Percentiles rank a stretch among this genome's conserved stretches.
Evolutionary conservation across 2,888 invertebrate genomes (phyloP).

Genomic region (Conomelus anceps): DNA sequence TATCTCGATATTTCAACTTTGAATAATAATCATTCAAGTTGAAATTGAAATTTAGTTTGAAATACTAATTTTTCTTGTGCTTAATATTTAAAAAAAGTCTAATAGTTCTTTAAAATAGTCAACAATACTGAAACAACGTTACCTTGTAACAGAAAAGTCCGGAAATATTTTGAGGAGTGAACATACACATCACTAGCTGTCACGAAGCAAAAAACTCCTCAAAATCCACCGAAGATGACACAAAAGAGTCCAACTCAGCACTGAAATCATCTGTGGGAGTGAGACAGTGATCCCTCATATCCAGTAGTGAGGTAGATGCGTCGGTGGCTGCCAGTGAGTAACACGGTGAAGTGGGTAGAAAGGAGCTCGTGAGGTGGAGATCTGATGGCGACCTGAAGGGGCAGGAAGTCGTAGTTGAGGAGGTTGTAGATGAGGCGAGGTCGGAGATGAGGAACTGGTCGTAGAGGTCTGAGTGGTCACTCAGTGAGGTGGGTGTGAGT

Average conservation of each 20-base stretch:
- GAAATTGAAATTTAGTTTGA: too few relatives aligned
- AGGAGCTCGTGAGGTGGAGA: neutral
- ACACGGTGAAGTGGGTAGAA: neutral
- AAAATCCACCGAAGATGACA: constrained; percentile 17
- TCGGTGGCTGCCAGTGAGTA: neutral
- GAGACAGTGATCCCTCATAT: constrained; percentile 10
- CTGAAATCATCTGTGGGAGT: constrained; percentile 3
- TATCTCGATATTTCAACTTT: too few relatives aligned
- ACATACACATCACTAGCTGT: neutral
- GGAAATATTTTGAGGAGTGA: too few relatives aligned
- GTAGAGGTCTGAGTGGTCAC: constrained; percentile 24
- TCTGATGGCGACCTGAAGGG: neutral
- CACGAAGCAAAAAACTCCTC: constrained; percentile 21
- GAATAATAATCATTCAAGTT: too few relatives aligned
- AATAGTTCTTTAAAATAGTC: neutral
- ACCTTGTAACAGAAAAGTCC: neutral
- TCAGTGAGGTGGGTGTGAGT: constrained; percentile 27
- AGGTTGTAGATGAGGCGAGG: neutral
- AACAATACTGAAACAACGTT: neutral
- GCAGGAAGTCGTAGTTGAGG: neutral
- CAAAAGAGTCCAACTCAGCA: constrained; percentile 20
- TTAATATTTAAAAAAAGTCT: too few relatives aligned
- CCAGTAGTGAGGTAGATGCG: neutral
- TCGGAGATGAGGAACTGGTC: constrained; percentile 21
- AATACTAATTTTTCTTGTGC: too few relatives aligned